Evolutionary conservation across 2,113 vertebrate species (phyloP).

Genomic region (Pogona vitticeps): DNA sequence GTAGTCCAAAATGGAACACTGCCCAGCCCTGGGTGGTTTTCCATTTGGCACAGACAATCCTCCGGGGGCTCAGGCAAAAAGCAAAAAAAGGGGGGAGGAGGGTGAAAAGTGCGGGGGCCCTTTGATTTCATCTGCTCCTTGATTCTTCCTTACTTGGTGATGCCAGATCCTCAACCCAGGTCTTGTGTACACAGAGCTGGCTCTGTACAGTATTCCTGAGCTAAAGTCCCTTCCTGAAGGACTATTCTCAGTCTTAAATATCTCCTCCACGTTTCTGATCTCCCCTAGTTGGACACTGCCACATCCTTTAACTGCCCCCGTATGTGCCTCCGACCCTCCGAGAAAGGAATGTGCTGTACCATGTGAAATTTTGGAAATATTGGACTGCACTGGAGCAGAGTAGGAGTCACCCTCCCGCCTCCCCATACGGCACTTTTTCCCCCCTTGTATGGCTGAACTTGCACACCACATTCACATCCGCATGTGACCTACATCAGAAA

Average conservation of each 20-base stretch:
- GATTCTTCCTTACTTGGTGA: not conserved
- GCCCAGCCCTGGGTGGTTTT: too few relatives aligned
- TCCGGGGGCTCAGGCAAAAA: not conserved
- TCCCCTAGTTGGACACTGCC: not conserved
- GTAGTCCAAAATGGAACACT: too few relatives aligned
- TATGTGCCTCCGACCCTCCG: too few relatives aligned
- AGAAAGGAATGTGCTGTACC: not conserved
- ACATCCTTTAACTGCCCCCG: not conserved
- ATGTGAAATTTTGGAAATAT: not conserved
- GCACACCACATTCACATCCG: not conserved
- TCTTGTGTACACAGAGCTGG: not conserved
- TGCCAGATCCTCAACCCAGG: too few relatives aligned
- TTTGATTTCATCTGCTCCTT: not conserved
- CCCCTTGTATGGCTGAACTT: not conserved
- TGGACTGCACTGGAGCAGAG: not conserved
- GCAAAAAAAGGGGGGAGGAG: too few relatives aligned
- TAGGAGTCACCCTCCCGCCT: not conserved
- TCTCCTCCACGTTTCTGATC: not conserved
- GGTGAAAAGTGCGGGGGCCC: too few relatives aligned
- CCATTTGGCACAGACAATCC: not conserved
- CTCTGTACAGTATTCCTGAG: not conserved
- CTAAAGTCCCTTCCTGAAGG: too few relatives aligned
- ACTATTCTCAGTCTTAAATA: not conserved
- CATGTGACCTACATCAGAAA: constrained; percentile 21
- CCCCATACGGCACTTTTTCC: not conserved